Conservation (phyloP, 2,888 invertebrate species). For the Catocala nupta region DNA sequence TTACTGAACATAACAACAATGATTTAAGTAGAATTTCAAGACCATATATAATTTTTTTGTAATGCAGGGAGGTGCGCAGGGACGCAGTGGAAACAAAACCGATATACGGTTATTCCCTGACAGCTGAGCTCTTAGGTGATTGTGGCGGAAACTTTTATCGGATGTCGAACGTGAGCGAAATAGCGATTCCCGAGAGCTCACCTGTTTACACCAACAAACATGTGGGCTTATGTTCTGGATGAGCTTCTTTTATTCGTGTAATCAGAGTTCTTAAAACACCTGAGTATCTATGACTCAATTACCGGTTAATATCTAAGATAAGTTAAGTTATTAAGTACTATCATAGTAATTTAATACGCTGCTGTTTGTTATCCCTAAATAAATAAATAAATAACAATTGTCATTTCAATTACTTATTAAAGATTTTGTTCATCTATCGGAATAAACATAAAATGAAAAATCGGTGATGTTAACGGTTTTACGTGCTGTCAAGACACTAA, state of each 20-base stretch:
- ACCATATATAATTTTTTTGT: slow-evolving; percentile 43
- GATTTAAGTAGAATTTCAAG: slow-evolving; percentile 35
- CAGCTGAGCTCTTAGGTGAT: slow-evolving; percentile 88
- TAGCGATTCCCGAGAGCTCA: slow-evolving; percentile 83
- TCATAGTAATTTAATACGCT: no score
- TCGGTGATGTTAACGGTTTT: no score
- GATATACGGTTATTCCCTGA: slow-evolving; percentile 86
- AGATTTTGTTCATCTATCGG: no score
- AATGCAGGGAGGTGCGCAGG: slow-evolving; percentile 62
- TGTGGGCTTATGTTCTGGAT: slow-evolving; percentile 51
- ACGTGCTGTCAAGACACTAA: no score
- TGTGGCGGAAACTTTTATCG: slow-evolving; percentile 88
- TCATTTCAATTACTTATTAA: no score
- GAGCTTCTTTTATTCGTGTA: slow-evolving; percentile 29
- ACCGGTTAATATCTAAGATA: not conserved
- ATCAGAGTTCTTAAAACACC: not conserved
- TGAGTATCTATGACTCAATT: not conserved
- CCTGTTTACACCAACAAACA: slow-evolving; percentile 69
- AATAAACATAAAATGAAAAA: no score
- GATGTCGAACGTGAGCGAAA: slow-evolving; percentile 86
- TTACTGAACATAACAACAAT: slow-evolving; percentile 3
- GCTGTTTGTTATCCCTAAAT: no score
- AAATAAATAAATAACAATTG: no score
- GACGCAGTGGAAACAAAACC: slow-evolving; percentile 81
- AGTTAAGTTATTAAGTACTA: no score